Base-by-base conservation (phyloP, 1,140 invertebrate genomes). In the Aphelenchoides avenae region DNA sequence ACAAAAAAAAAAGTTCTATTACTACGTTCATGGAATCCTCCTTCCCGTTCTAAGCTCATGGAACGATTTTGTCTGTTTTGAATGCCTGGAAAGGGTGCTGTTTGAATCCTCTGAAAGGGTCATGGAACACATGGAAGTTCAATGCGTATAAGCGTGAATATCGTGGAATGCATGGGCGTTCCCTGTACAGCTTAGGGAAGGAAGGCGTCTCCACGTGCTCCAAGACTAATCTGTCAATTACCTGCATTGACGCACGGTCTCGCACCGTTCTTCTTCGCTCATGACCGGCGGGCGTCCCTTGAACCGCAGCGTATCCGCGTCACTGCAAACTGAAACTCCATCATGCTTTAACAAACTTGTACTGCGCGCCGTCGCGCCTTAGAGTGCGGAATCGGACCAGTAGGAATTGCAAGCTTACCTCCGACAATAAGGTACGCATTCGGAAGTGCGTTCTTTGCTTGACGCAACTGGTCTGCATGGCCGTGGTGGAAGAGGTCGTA, bases 391-490 rank as follows among this genome's bases (percentile, higher is more conserved):
- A 18, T 39, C 3, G 15, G 3, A 39, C 18, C 37, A n/a, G n/a
- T n/a, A n/a, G 5, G 18, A 51, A 2, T n/a, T n/a, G n/a, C n/a
- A n/a, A 0, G 0, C 3, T 29, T 80, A n/a, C 89, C 56, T 82
- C 93, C 94, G 67, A 97, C 91, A 68, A 98, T 93, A 9, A 98
- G 85, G 81, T 96, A 95, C 22, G 93, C 88, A 79, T 95, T 92
- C 39, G 91, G 89, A 78, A 97, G 94, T 33, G 97, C 94, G 33
- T 87, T 90, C 80, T 98, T 98, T 11, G 91, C 92, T 81, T 98
- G 94, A 86, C 93, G 87, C 29, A 98, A 80, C 76, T 97, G 93
- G 40, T 91, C 80, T 22, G 92, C 91, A 81, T 98, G 94, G 0
- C 94, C 94, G 78, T 92, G 89, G 64, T 81, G 80, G 50, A 81